phyloP scores from a whole-genome alignment of 1,140 invertebrate genomes.

The Idris sp. region DNA sequence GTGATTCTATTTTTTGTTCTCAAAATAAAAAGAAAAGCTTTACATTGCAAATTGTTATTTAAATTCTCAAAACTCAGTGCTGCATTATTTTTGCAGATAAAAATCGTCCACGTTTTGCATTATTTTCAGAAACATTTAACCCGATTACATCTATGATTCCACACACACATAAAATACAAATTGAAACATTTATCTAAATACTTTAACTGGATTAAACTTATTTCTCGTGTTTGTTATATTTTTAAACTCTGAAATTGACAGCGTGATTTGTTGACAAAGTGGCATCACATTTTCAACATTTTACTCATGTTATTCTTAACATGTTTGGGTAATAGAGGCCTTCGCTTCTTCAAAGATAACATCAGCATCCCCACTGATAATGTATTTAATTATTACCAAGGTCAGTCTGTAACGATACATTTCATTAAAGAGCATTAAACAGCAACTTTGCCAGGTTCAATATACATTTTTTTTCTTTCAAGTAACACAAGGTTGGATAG shows the following conservation, averaged over 20 bases:
- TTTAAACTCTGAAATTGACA: constrained; percentile 17
- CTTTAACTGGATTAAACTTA: constrained; percentile 1
- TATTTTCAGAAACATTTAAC: too few relatives aligned
- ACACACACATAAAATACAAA: too few relatives aligned
- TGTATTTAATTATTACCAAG: constrained; percentile 41
- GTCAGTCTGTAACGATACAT: constrained; percentile 39
- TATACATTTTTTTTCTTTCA: constrained; percentile 25
- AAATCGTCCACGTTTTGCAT: too few relatives aligned
- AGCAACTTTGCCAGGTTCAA: constrained; percentile 29
- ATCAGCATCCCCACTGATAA: constrained; percentile 33
- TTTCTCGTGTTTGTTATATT: constrained; percentile 3
- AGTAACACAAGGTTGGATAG: constrained; percentile 12
- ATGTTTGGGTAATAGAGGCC: constrained; percentile 26
- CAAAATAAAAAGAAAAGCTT: too few relatives aligned
- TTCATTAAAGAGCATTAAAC: constrained; percentile 41
- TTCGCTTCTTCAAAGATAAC: constrained; percentile 30
- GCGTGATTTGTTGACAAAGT: too few relatives aligned
- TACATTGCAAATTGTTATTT: too few relatives aligned
- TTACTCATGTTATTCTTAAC: constrained; percentile 32
- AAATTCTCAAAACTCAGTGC: too few relatives aligned
- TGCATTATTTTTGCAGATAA: too few relatives aligned
- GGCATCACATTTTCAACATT: constrained; percentile 8
- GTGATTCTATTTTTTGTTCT: too few relatives aligned
- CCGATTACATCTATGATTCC: too few relatives aligned
- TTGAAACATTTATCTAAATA: background rate